These are phyloP conservation scores for Siniperca obscura DNA, from an alignment of 2,797 vertebrate genomes.

Conservation along the genomic window DNA sequence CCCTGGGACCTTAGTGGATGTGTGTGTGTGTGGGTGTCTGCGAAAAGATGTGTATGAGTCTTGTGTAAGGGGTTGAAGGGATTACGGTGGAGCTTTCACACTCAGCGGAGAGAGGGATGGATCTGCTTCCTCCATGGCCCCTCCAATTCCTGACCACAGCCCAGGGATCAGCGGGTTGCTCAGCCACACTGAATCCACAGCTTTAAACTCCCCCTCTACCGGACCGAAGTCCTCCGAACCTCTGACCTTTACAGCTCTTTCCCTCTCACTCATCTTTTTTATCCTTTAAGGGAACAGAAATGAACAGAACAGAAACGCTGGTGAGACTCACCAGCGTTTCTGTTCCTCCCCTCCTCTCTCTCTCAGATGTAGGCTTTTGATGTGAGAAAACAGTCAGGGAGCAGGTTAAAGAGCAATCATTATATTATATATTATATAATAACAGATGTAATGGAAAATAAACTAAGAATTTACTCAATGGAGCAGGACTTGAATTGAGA, in stretches of 20 bases:
- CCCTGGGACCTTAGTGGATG: slow-evolving; percentile 62
- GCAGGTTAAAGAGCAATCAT: slow-evolving; percentile 48
- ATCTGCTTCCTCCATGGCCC: slow-evolving; percentile 71
- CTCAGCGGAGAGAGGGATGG: slow-evolving; percentile 77
- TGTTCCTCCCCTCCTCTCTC: slow-evolving; percentile 38
- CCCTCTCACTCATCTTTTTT: slow-evolving; percentile 54
- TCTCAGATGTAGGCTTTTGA: slow-evolving; percentile 49
- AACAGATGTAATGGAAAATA: slow-evolving; percentile 46
- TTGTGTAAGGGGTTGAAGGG: slow-evolving; percentile 71
- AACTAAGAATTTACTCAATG: slow-evolving; percentile 30
- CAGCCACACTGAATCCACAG: slow-evolving; percentile 73
- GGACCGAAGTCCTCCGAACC: slow-evolving; percentile 65
- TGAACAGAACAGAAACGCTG: not conserved
- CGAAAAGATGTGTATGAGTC: slow-evolving; percentile 45
- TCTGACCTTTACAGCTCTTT: slow-evolving; percentile 69
- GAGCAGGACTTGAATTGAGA: slow-evolving; percentile 27
- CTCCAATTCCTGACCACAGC: slow-evolving; percentile 75
- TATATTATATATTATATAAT: not conserved
- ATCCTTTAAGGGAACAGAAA: slow-evolving; percentile 25
- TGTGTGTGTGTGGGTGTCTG: slow-evolving; percentile 38
- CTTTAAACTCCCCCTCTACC: slow-evolving; percentile 70
- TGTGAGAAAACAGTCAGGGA: slow-evolving; percentile 50
- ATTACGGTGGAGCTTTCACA: slow-evolving; percentile 82
- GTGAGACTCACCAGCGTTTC: slow-evolving; percentile 49
- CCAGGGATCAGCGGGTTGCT: slow-evolving; percentile 75